phyloP scores from a whole-genome alignment of 2,888 invertebrate species.

The Tetanocera ferruginea region DNA sequence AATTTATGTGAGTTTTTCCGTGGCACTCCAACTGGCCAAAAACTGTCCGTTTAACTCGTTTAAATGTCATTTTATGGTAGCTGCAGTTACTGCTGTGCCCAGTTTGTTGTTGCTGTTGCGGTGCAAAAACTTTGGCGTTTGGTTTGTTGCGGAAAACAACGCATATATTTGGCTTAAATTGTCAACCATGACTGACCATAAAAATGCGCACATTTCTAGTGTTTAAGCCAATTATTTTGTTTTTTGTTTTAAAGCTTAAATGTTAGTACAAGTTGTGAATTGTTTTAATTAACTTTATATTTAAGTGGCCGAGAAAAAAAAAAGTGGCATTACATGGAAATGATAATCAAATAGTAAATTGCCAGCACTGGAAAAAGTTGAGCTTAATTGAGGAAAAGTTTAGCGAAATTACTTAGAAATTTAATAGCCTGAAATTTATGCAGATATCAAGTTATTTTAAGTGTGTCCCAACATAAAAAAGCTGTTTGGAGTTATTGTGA shows the following conservation, averaged over 20 bases:
- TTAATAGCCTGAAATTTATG: too few species aligned
- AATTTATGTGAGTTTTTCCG: background rate
- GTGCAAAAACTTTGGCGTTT: background rate
- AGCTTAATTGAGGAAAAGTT: background rate
- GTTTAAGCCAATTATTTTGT: background rate
- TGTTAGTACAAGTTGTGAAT: too few species aligned
- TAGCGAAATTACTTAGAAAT: background rate
- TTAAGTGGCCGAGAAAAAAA: background rate
- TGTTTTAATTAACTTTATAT: background rate
- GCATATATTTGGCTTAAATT: constrained; percentile 5
- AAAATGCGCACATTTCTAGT: background rate
- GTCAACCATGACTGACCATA: constrained; percentile 5
- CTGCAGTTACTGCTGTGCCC: background rate
- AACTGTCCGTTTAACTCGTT: background rate
- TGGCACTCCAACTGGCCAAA: too few species aligned
- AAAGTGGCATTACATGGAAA: background rate
- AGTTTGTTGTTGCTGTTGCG: background rate
- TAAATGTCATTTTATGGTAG: background rate
- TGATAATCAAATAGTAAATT: background rate
- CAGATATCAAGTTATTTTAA: too few species aligned
- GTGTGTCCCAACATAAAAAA: too few species aligned
- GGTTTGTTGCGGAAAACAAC: background rate
- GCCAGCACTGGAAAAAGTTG: background rate
- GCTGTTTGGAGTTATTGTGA: too few species aligned
- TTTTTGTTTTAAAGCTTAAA: background rate